Evolutionary conservation across 2,797 vertebrate genomes (phyloP).

Genomic region (Ceyx erithaca): DNA sequence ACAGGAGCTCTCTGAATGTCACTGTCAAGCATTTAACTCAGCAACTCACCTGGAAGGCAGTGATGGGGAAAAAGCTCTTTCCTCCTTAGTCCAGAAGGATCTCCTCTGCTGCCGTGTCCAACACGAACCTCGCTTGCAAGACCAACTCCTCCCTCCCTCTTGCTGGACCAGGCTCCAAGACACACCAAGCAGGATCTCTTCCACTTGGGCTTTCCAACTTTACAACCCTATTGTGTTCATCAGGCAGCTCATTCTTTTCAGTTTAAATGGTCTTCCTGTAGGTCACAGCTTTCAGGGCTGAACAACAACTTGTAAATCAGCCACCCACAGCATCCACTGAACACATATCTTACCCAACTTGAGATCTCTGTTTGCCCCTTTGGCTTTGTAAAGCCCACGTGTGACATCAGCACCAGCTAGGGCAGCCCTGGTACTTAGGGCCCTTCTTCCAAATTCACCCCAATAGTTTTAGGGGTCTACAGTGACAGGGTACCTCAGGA

Average conservation of each 20-base stretch:
- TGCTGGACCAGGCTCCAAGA: background rate
- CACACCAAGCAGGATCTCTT: background rate
- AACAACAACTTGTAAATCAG: constrained; percentile 22
- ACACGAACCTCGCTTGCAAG: rapidly evolving
- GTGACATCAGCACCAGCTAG: rapidly evolving
- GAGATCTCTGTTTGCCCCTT: background rate
- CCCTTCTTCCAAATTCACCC: background rate
- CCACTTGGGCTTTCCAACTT: background rate
- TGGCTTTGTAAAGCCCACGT: background rate
- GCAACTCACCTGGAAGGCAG: constrained; percentile 25
- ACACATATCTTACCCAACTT: background rate
- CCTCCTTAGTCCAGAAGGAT: background rate
- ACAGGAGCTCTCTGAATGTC: background rate
- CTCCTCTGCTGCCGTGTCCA: background rate
- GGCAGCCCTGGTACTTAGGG: background rate
- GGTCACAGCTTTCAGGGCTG: constrained; percentile 34
- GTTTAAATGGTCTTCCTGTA: constrained; percentile 55
- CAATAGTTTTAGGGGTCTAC: background rate
- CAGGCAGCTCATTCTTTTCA: background rate
- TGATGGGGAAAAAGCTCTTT: background rate
- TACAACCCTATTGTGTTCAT: constrained; percentile 20
- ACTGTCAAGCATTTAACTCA: background rate
- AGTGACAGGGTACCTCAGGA: background rate
- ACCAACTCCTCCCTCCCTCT: background rate
- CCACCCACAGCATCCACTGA: background rate